phyloP scores from a whole-genome alignment of 2,888 invertebrate species.

The Itoplectis maculator region DNA sequence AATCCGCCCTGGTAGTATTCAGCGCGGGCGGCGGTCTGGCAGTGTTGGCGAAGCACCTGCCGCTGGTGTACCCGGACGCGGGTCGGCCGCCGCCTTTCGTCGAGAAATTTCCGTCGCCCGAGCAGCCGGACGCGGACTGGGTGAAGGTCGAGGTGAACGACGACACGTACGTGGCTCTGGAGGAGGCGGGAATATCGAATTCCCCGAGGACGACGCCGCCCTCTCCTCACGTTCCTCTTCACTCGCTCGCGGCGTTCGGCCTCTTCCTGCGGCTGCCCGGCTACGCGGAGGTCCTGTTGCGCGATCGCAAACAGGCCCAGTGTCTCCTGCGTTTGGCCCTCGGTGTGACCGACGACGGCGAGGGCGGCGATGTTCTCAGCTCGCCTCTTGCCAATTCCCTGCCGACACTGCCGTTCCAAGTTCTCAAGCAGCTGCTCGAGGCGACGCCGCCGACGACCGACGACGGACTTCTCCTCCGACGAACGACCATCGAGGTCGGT shows the following conservation, averaged over 20 bases:
- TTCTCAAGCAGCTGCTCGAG: conserved; percentile 91
- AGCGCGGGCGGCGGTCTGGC: conserved; percentile 95
- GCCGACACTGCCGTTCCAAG: conserved; percentile 92
- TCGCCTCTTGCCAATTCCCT: conserved; percentile 89
- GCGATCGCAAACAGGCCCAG: conserved; percentile 93
- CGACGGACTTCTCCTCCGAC: conserved; percentile 90
- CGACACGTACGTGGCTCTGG: conserved; percentile 88
- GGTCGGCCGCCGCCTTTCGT: conserved; percentile 86
- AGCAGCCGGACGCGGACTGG: conserved; percentile 87
- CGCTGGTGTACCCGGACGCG: conserved; percentile 93
- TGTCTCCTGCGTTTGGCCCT: conserved; percentile 94
- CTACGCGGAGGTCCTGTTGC: conserved; percentile 95
- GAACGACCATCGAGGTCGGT: conserved; percentile 93
- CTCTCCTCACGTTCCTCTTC: conserved; percentile 92
- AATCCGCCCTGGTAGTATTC: conserved; percentile 92
- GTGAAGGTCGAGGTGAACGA: conserved; percentile 87
- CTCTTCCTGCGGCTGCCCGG: conserved; percentile 95
- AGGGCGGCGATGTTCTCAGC: conserved; percentile 92
- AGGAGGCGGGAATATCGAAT: conserved; percentile 85
- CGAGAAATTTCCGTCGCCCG: conserved; percentile 87
- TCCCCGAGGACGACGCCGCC: conserved; percentile 85
- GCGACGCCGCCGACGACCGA: conserved; percentile 90
- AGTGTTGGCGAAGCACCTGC: conserved; percentile 94
- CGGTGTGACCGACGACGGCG: conserved; percentile 96
- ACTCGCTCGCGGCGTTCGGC: conserved; percentile 96